Evolutionary conservation across 1,140 invertebrate genomes (phyloP).

Genomic region (Temnothorax nylanderi): DNA sequence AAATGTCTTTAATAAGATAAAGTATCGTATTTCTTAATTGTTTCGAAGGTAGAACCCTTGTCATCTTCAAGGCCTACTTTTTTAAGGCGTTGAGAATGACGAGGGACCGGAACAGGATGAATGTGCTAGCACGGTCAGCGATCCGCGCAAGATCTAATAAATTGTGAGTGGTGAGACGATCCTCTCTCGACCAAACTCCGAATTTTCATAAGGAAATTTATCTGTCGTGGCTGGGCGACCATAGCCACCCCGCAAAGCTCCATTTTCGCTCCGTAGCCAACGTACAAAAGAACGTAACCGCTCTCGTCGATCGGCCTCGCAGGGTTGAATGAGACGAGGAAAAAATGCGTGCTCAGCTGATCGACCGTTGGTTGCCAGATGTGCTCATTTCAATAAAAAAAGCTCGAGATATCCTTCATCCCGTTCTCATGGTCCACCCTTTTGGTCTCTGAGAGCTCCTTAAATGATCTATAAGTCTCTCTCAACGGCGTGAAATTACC

Average conservation of each 20-base stretch:
- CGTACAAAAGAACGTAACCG: conserved; percentile 42
- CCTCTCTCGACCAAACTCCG: conserved; percentile 48
- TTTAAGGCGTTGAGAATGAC: conserved; percentile 51
- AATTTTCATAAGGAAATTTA: conserved; percentile 83
- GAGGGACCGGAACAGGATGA: background rate
- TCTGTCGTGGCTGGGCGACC: conserved; percentile 33
- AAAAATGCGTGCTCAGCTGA: conserved; percentile 76
- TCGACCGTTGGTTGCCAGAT: conserved; percentile 67
- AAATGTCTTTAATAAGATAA: background rate
- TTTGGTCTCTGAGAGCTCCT: conserved; percentile 51
- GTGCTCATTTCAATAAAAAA: conserved; percentile 77
- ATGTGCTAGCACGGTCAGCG: conserved; percentile 61
- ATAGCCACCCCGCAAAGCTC: conserved; percentile 46
- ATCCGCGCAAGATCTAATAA: conserved; percentile 71
- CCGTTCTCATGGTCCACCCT: conserved; percentile 32
- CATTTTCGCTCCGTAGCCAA: conserved; percentile 70
- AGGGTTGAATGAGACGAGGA: conserved; percentile 40
- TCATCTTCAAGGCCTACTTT: background rate
- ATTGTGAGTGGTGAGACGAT: conserved; percentile 67
- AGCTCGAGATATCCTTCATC: conserved; percentile 55
- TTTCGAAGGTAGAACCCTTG: background rate
- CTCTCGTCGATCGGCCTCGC: conserved; percentile 14
- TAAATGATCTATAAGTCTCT: conserved; percentile 66
- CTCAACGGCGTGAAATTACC: conserved; percentile 54
- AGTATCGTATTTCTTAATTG: conserved; percentile 23